Evolutionary conservation across 2,888 invertebrate genomes (phyloP).

Genomic region (Criorhina ranunculi): DNA sequence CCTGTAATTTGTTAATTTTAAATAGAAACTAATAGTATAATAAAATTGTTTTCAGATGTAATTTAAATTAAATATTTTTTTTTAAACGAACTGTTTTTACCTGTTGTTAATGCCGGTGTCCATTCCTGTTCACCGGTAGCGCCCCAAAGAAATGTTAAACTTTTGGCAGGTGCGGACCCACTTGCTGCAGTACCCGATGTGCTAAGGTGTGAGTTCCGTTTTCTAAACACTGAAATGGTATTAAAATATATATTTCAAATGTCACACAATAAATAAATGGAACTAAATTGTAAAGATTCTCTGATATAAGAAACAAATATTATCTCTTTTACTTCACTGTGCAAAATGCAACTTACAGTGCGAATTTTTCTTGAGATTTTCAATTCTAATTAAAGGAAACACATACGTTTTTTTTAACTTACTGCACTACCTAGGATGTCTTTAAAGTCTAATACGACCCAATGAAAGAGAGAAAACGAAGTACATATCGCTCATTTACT

Average conservation of each 20-base stretch:
- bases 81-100: conserved; percentile 82
- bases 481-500: no score
- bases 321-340: neutral
- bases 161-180: conserved; percentile 82
- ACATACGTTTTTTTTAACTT: no score
- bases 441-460: no score
- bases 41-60: neutral
- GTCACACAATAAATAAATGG: no score
- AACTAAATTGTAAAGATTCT: neutral
- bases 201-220: conserved; percentile 80
- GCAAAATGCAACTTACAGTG: no score
- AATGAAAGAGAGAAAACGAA: no score
- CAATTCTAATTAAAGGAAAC: no score
- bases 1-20: conserved; percentile 52
- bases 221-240: conserved; percentile 79
- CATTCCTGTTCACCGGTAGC: conserved; percentile 98
- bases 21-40: neutral
- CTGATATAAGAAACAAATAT: no score
- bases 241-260: neutral
- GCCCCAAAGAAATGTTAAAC: conserved; percentile 93
- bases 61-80: neutral
- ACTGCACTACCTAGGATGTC: no score
- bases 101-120: conserved; percentile 98
- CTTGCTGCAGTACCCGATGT: conserved; percentile 77
- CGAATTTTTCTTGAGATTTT: no score